These are phyloP conservation scores for Drusus annulatus DNA, from an alignment of 1,140 invertebrate species.

Conservation along the genomic window DNA sequence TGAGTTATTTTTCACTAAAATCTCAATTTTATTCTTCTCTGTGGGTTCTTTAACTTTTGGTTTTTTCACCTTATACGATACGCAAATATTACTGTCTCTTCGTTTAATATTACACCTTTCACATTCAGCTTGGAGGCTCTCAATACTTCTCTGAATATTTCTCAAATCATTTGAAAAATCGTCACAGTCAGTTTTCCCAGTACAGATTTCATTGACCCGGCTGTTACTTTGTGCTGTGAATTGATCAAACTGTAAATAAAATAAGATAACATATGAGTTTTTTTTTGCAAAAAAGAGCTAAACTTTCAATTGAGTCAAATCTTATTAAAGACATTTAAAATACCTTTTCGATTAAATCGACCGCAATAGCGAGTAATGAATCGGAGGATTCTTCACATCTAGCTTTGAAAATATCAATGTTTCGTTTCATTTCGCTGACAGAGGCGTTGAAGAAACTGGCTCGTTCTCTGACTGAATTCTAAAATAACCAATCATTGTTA, in stretches of 20 bases:
- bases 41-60: slow-evolving; percentile 37
- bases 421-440: slow-evolving; percentile 33
- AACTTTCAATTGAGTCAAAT: background rate
- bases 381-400: slow-evolving; percentile 36
- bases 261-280: too few relatives aligned
- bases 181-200: slow-evolving; percentile 16
- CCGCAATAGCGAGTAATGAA: slow-evolving; percentile 6
- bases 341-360: slow-evolving; percentile 47
- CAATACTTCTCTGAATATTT: slow-evolving; percentile 41
- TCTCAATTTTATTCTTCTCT: slow-evolving; percentile 9
- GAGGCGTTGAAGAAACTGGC: slow-evolving; percentile 39
- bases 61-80: slow-evolving; percentile 51
- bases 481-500: background rate
- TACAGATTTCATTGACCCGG: background rate
- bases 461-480: slow-evolving; percentile 55
- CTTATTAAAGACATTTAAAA: background rate
- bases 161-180: slow-evolving; percentile 48
- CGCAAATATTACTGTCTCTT: slow-evolving; percentile 50
- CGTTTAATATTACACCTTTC: slow-evolving; percentile 46
- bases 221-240: slow-evolving; percentile 20
- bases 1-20: background rate
- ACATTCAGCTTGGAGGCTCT: slow-evolving; percentile 49
- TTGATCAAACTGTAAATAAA: slow-evolving; percentile 42
- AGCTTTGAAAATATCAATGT: slow-evolving; percentile 36
- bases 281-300: too few relatives aligned